Evolutionary conservation across 2,888 invertebrate genomes (phyloP), one percentile per base, ranked within the genome.

Genomic region (Chymomyza amoena): DNA sequence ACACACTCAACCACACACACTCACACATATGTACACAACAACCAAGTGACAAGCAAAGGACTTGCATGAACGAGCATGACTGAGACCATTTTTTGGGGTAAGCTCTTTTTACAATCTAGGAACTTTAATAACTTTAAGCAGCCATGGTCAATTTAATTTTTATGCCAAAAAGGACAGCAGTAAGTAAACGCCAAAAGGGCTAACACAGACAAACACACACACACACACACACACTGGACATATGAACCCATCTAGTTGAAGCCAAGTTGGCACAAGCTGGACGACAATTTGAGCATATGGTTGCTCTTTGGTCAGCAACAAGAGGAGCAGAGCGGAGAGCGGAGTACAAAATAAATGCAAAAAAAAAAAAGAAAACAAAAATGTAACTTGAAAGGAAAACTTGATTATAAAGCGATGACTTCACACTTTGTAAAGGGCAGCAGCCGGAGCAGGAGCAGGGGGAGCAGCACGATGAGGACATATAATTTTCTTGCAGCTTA

Each of bases 371-470:
- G 32, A 32, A 32, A 32, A 32, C 32, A 32, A 76, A 77, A 77
- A 79, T 66, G 74, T 77, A 79, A 78, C 83, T 87, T 87, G 86
- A 87, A 87, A 84, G 84, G 78, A 86, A 89, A 89, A 89, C 83
- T 89, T 90, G 84, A 90, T 89, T 90, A 89, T 89, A 90, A 89
- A 88, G 83, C 87, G 90, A 89, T 89, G 89, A 89, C 88, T 89
- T 89, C 88, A 89, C 89, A 90, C 88, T 89, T 89, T 84, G 77
- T 76, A 69, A 54, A 20, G 7, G 20, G 66, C 75, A 72, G 76
- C 69, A 61, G 20, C 56, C 66, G 54, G n/a, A 52, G 71, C 62
- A 64, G 70, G 70, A 75, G 67, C 10, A 9, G 20, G 32, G 1
- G 39, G 18, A 6, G 45, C 7, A 36, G 7, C 5, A 6, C 61